phyloP scores from a whole-genome alignment of 2,888 invertebrate species.

The Ichneumon xanthorius region DNA sequence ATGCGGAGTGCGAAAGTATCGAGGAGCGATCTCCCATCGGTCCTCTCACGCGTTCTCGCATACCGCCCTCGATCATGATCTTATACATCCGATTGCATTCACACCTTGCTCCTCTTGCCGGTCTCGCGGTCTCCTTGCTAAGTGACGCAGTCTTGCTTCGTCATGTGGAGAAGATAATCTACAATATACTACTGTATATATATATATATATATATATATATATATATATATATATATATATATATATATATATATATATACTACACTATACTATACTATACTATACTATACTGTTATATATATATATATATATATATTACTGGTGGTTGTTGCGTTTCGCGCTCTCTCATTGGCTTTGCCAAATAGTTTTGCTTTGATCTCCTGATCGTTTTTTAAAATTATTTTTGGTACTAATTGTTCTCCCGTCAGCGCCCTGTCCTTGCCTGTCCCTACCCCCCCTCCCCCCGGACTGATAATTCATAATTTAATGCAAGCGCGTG shows the following conservation, averaged over 20 bases:
- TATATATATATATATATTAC: neutral
- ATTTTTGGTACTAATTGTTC: no score
- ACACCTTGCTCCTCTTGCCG: conserved; percentile 59
- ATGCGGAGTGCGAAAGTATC: neutral
- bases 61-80: conserved; percentile 55
- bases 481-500: neutral
- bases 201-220: neutral
- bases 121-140: conserved; percentile 30
- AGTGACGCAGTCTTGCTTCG: conserved; percentile 28
- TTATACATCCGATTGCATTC: conserved; percentile 63
- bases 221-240: neutral
- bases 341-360: no score
- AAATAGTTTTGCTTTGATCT: no score
- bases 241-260: no score
- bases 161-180: conserved; percentile 14
- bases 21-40: conserved; percentile 42
- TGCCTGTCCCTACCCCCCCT: no score
- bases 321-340: no score
- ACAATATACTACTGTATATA: neutral
- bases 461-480: no score
- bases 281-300: no score
- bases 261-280: no score
- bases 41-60: conserved; percentile 59
- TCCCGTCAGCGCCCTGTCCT: no score
- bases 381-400: no score